Evolutionary conservation across 2,797 vertebrate genomes (phyloP), one percentile per base, ranked within the genome.

Genomic region (Danio tinwini): DNA sequence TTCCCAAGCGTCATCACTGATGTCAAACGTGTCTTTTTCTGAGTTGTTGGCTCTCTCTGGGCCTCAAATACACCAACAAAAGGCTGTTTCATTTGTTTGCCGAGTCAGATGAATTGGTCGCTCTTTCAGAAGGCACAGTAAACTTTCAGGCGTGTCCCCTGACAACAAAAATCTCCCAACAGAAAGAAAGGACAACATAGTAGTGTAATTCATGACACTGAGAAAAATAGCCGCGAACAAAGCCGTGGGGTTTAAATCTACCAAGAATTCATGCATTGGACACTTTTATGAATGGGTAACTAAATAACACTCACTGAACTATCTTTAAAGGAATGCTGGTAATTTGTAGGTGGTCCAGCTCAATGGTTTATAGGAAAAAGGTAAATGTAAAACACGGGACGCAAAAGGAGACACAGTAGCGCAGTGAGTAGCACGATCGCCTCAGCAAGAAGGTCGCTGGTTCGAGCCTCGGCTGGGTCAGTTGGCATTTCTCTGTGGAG

Each of bases 81-180:
- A 74, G 67, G 42, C 50, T 44, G 39, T 80, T 70, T 12, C 39
- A 59, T 40, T 29, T 85, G 78, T 87, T 85, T 86, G 73, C 83
- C 37, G 56, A 81, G 76, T 40, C 4, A 6, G 45, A 74, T 58
- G 53, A 53, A 65, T 2, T n/a, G 52, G 44, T n/a, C 52, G 44
- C 56, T 45, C 17, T 52, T 50, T 29, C 29, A 64, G 52, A 74
- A 5, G 69, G 78, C 83, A 74, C 74, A 85, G 82, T 75, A 74
- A 85, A 87, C 76, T 17, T 71, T 64, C 77, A 80, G 47, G 52
- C 37, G 80, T 86, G 74, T 89, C 78, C 85, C 81, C 19, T 85
- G 81, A 85, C 88, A 75, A 86, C 85, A 76, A 62, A 16, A 45
- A 69, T 65, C 49, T 58, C 74, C 75, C 85, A 76, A 85, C 84